Evolutionary conservation across 1,140 invertebrate genomes (phyloP).

Genomic region (Pseudomyrmex cubaensis): DNA sequence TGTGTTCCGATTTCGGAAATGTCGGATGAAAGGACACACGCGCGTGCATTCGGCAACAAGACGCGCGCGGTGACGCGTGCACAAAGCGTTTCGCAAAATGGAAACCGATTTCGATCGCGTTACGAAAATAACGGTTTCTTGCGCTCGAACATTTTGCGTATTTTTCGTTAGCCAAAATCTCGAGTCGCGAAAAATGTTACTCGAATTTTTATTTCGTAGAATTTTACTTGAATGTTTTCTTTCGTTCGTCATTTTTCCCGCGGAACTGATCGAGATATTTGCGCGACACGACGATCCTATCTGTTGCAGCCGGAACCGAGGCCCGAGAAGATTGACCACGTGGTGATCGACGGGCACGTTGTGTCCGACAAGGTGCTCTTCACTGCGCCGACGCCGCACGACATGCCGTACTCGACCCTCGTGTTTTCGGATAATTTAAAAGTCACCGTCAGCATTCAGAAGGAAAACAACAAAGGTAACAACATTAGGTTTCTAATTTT

Average conservation of each 20-base stretch:
- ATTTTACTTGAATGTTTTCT: neutral
- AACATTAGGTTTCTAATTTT: too few species aligned
- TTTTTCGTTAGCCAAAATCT: neutral
- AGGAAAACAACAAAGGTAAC: conserved; percentile 85
- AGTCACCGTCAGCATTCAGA: conserved; percentile 91
- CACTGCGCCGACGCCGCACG: conserved; percentile 91
- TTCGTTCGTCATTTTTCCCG: neutral
- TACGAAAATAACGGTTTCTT: too few species aligned
- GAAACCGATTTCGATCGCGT: neutral
- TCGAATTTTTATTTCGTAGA: conserved; percentile 4
- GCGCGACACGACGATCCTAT: conserved; percentile 24
- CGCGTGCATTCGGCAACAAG: conserved; percentile 12
- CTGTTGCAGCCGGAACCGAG: conserved; percentile 87
- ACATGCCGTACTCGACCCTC: conserved; percentile 90
- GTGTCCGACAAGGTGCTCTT: conserved; percentile 94
- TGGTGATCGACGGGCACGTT: conserved; percentile 96
- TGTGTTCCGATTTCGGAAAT: conserved; percentile 2
- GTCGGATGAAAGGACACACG: conserved; percentile 34
- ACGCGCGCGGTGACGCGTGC: neutral
- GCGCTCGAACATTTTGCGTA: neutral
- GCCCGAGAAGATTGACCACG: conserved; percentile 90
- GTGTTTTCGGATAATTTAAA: conserved; percentile 93
- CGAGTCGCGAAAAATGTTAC: neutral
- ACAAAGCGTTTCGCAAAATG: neutral
- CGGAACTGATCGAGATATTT: neutral